A percentile compares a stretch with the other conserved stretches of the same genome.
Conservation (phyloP, 1,140 invertebrate genomes). For the Calephelis virginiensis region DNA sequence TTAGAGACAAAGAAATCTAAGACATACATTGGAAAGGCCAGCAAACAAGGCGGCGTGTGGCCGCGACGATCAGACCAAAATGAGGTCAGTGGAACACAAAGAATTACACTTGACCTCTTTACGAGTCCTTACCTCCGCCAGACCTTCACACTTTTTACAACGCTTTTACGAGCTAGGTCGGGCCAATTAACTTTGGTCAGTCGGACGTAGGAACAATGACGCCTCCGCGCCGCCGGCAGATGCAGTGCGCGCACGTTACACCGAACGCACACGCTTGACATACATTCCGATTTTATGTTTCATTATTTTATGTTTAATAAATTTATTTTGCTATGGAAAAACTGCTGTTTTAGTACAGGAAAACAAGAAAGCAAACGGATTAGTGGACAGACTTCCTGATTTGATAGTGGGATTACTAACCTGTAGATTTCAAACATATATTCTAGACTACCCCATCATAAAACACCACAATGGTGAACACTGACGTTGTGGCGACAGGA, state of each 20-base stretch:
- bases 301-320: constrained; percentile 58
- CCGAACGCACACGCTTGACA: constrained; percentile 63
- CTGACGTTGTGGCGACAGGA: neutral
- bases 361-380: too few species aligned
- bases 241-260: constrained; percentile 36
- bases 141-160: constrained; percentile 77
- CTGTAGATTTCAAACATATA: neutral
- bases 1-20: constrained; percentile 27
- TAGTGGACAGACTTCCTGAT: neutral
- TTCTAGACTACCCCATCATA: neutral
- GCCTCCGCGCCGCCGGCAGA: constrained; percentile 53
- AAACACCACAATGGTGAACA: neutral
- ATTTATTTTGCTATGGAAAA: constrained; percentile 30
- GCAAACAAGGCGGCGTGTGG: constrained; percentile 46
- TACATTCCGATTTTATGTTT: constrained; percentile 56
- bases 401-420: neutral
- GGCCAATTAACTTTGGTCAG: constrained; percentile 70
- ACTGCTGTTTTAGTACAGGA: too few species aligned
- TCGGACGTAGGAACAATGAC: constrained; percentile 54
- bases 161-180: constrained; percentile 75
- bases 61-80: constrained; percentile 54
- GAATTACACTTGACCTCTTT: constrained; percentile 78
- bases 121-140: constrained; percentile 75
- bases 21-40: constrained; percentile 50
- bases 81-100: constrained; percentile 76